phyloP scores from a whole-genome alignment of 2,888 invertebrate species.

The Schizaphis graminum region DNA sequence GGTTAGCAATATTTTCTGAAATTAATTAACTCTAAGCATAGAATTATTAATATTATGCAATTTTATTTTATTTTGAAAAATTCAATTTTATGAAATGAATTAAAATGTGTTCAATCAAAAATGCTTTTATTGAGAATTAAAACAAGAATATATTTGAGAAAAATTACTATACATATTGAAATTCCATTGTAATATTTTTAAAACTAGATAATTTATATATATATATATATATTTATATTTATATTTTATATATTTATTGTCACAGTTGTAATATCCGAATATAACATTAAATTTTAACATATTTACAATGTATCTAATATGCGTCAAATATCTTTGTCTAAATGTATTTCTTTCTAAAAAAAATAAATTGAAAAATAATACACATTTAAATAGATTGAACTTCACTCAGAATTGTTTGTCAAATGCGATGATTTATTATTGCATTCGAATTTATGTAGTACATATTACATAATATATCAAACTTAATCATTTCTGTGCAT shows the following conservation, averaged over 20 bases:
- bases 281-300: neutral
- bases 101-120: neutral
- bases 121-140: neutral
- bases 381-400: neutral
- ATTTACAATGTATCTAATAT: neutral
- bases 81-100: neutral
- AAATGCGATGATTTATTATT: neutral
- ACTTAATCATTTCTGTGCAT: neutral
- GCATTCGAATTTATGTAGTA: neutral
- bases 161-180: neutral
- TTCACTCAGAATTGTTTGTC: neutral
- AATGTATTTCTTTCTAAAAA: neutral
- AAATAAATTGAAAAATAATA: neutral
- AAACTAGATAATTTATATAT: neutral
- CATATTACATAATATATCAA: neutral
- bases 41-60: neutral
- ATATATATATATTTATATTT: neutral
- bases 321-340: neutral
- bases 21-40: neutral
- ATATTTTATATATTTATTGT: neutral
- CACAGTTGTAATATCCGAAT: neutral
- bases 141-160: neutral
- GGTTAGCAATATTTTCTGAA: neutral
- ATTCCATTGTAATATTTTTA: neutral
- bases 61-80: neutral